Base-by-base conservation (phyloP, 2,888 invertebrate species). In the Drosophila anomelani region DNA sequence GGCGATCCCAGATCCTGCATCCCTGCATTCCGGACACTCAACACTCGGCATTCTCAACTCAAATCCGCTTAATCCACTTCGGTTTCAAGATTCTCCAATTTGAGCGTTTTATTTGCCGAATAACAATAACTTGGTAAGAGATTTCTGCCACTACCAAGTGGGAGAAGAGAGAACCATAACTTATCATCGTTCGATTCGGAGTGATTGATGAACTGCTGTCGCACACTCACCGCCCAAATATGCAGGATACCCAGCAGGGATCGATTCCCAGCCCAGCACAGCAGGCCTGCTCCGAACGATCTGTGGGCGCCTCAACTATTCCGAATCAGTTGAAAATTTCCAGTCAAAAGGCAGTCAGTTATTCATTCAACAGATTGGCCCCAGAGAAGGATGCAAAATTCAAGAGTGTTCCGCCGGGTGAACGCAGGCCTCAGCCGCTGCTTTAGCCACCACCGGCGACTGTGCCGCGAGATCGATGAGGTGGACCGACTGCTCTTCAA, bases 131-230 rank as follows among this genome's bases (percentile, higher is more conserved):
- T 26, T 9, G 46, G 15, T 15, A 9, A n/a, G 26, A 26, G 23
- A 20, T 20, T 20, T 20, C 20, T 1, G 20, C n/a, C 41, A n/a
- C 4, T 5, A 5, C 26, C 26, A n/a, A n/a, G 29, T n/a, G 47
- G 29, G 20, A 23, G 23, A 2, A 7, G 32, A 7, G 39, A 13
- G 17, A 39, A 60, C 43, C 70, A 61, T 59, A 62, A 47, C 39
- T 66, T 13, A 53, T 53, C 43, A 47, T 39, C 34, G 39, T 61
- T 34, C 17, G 39, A 63, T 34, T 36, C 51, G 34, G 15, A 53
- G 51, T 75, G 75, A 76, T 75, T 75, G 63, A 75, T 75, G 63
- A 44, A 59, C 67, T 43, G 20, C 55, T 43, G 20, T 20, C 10
- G 46, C 43, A 54, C 58, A 75, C 23, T 63, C 63, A 56, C 46